A percentile compares a stretch with the other conserved stretches of the same genome.
These are phyloP conservation scores for Drosophila kuntzei DNA, from an alignment of 2,888 invertebrate genomes.

Conservation along the genomic window DNA sequence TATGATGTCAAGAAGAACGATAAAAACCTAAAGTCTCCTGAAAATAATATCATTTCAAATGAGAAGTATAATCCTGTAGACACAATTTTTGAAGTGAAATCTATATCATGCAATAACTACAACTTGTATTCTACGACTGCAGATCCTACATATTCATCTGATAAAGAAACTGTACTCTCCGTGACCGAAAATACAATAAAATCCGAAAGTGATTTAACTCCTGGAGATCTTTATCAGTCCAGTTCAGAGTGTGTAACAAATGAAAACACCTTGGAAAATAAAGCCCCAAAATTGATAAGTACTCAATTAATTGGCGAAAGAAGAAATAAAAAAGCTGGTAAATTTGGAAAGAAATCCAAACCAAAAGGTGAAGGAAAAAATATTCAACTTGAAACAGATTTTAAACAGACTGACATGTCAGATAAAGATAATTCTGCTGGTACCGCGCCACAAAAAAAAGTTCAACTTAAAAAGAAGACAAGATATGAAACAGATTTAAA, in stretches of 20 bases:
- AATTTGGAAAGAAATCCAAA: neutral
- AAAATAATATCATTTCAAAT: neutral
- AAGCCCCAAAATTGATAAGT: neutral
- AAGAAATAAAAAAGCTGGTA: neutral
- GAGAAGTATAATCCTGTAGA: slow-evolving; percentile 1
- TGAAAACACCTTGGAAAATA: neutral
- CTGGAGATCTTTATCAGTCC: slow-evolving; percentile 16
- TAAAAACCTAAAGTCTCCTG: neutral
- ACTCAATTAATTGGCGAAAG: neutral
- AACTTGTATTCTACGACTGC: neutral
- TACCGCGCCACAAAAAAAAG: neutral
- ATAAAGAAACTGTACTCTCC: neutral
- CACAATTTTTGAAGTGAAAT: slow-evolving; percentile 7
- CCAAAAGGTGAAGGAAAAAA: neutral
- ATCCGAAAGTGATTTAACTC: slow-evolving; percentile 6
- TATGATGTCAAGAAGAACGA: neutral
- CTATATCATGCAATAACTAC: neutral
- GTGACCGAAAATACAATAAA: neutral
- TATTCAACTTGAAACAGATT: neutral
- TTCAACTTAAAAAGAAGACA: neutral
- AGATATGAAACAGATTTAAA: neutral
- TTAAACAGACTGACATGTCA: neutral
- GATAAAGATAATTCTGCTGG: neutral
- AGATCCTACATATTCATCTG: neutral
- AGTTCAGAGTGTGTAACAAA: slow-evolving; percentile 6